These are phyloP conservation scores for Panonychus citri DNA, from an alignment of 1,140 invertebrate genomes.

Conservation along the genomic window DNA sequence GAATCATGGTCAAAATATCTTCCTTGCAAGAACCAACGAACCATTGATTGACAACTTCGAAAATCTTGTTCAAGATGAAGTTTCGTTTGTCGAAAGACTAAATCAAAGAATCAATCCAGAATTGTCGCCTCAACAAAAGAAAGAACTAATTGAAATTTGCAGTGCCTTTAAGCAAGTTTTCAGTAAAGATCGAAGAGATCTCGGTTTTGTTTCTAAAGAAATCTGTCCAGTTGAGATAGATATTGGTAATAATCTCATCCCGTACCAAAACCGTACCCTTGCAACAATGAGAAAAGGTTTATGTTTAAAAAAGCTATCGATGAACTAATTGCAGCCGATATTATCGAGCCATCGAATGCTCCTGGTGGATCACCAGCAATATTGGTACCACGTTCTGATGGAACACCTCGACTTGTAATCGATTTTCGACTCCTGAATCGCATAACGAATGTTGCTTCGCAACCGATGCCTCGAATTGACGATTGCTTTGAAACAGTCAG, in stretches of 20 bases:
- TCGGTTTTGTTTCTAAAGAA: neutral
- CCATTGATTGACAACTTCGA: too few species aligned
- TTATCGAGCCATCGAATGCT: neutral
- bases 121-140: neutral
- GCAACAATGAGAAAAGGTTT: neutral
- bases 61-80: too few species aligned
- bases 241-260: neutral
- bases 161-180: neutral
- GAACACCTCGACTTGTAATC: slow-evolving; percentile 23
- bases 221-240: neutral
- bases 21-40: too few species aligned
- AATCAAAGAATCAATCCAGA: neutral
- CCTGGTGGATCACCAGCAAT: slow-evolving; percentile 7
- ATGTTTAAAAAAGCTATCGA: neutral
- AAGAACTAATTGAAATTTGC: neutral
- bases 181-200: neutral
- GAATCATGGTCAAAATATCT: too few species aligned
- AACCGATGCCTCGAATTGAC: slow-evolving; percentile 27
- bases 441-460: slow-evolving; percentile 23
- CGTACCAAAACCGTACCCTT: neutral
- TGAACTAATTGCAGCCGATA: neutral
- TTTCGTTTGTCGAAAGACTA: too few species aligned
- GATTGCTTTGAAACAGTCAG: neutral
- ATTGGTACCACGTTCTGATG: slow-evolving; percentile 26
- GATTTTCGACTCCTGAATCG: slow-evolving; percentile 26